Evolutionary conservation across 2,797 vertebrate species (phyloP).

Genomic region (Rhinella marina): DNA sequence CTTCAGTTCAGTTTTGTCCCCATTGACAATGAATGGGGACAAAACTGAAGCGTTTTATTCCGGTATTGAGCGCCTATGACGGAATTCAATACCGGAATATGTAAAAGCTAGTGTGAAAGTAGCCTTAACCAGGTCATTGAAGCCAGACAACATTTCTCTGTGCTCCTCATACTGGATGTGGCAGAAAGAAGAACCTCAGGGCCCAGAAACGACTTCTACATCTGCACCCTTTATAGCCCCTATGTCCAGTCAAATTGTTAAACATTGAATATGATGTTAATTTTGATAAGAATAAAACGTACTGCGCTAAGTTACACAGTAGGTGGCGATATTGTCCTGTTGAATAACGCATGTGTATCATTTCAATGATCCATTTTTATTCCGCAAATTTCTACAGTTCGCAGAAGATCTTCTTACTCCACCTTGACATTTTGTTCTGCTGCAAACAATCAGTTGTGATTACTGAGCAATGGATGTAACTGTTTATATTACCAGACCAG

Average conservation of each 20-base stretch:
- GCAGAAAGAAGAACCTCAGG: too few relatives aligned
- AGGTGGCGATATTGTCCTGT: slow-evolving; percentile 42
- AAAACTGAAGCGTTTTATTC: too few relatives aligned
- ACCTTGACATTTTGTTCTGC: background rate
- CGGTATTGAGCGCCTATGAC: too few relatives aligned
- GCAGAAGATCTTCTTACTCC: background rate
- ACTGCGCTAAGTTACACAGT: background rate
- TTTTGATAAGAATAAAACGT: background rate
- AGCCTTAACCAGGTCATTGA: too few relatives aligned
- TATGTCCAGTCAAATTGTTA: too few relatives aligned
- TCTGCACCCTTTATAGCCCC: too few relatives aligned
- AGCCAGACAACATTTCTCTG: background rate
- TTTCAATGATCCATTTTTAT: background rate
- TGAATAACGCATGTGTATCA: background rate
- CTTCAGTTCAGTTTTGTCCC: too few relatives aligned
- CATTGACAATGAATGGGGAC: too few relatives aligned
- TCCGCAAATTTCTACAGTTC: background rate
- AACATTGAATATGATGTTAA: too few relatives aligned
- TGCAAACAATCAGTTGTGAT: background rate
- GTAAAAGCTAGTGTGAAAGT: too few relatives aligned
- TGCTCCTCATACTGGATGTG: background rate
- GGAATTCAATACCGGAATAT: too few relatives aligned
- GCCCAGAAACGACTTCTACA: too few relatives aligned
- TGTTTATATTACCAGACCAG: background rate
- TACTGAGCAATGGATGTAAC: background rate